phyloP scores from a whole-genome alignment of 2,113 vertebrate species.

The Silurus asotus region DNA sequence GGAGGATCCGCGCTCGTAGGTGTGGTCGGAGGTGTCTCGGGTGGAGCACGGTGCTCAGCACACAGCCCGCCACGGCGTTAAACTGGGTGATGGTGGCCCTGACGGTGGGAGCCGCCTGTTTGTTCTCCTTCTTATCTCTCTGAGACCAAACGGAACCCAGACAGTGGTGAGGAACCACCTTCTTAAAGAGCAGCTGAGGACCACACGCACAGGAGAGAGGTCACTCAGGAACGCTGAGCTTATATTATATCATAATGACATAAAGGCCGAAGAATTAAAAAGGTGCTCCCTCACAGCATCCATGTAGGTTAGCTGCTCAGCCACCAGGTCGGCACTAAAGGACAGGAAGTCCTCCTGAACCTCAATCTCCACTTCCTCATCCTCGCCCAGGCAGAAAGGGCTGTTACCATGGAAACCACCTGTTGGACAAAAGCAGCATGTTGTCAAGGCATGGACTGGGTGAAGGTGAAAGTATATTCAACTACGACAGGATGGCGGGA shows the following conservation, averaged over 20 bases:
- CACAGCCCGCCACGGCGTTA: conserved; percentile 87
- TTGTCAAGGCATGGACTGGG: too few relatives aligned
- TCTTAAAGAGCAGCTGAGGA: conserved; percentile 87
- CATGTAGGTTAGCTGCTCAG: conserved; percentile 95
- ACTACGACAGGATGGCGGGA: not conserved
- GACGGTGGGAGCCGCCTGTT: conserved; percentile 84
- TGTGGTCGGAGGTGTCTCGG: conserved; percentile 79
- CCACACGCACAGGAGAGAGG: not conserved
- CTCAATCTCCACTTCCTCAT: conserved; percentile 78
- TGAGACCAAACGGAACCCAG: conserved; percentile 92
- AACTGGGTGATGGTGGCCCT: conserved; percentile 94
- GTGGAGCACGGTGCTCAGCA: conserved; percentile 85
- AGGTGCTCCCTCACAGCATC: conserved; percentile 79
- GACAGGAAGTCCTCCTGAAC: conserved; percentile 81
- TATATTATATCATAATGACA: not conserved
- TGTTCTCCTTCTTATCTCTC: conserved; percentile 88
- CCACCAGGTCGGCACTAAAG: conserved; percentile 84
- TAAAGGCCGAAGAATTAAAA: not conserved
- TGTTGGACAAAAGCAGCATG: conserved; percentile 54
- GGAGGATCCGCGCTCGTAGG: conserved; percentile 86
- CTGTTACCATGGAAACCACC: conserved; percentile 74
- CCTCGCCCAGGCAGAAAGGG: conserved; percentile 75
- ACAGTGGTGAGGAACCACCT: conserved; percentile 91
- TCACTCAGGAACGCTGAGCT: not conserved
- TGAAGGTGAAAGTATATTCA: not conserved